Conservation (phyloP, 1,140 invertebrate genomes). For the Bradynema listronoti region DNA sequence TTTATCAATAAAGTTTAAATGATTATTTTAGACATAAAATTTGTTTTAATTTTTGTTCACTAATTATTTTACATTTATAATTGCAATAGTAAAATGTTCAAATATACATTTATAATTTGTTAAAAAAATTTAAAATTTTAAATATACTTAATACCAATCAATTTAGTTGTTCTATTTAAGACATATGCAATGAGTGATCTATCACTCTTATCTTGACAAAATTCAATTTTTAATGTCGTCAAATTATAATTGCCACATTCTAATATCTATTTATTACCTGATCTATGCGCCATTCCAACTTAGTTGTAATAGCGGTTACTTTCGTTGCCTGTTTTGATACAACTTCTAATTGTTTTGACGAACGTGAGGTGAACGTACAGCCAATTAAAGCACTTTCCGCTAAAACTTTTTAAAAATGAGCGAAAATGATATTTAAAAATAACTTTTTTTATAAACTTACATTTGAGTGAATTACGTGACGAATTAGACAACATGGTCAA, state of each 20-base stretch:
- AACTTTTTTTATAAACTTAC: no score
- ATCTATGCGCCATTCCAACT: slow-evolving; percentile 35
- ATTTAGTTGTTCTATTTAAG: neutral
- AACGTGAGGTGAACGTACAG: no score
- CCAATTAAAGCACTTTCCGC: no score
- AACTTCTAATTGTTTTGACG: no score
- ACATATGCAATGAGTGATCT: neutral
- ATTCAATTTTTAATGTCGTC: neutral
- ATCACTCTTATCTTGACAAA: neutral
- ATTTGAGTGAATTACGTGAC: no score
- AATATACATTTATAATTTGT: neutral
- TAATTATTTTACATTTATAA: neutral
- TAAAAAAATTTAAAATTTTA: neutral
- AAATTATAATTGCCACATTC: neutral
- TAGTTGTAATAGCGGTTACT: slow-evolving; percentile 27
- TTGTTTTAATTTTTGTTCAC: neutral
- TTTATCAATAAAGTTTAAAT: neutral
- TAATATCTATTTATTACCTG: neutral
- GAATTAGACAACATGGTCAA: no score
- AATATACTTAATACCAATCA: neutral
- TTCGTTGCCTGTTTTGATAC: slow-evolving; percentile 19
- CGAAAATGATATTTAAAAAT: no score
- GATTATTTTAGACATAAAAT: neutral
- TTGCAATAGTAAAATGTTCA: neutral
- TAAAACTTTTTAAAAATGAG: no score